Percentiles rank a stretch among this genome's conserved stretches.
Conservation (phyloP, 2,113 vertebrate species). For the Callipepla squamata region DNA sequence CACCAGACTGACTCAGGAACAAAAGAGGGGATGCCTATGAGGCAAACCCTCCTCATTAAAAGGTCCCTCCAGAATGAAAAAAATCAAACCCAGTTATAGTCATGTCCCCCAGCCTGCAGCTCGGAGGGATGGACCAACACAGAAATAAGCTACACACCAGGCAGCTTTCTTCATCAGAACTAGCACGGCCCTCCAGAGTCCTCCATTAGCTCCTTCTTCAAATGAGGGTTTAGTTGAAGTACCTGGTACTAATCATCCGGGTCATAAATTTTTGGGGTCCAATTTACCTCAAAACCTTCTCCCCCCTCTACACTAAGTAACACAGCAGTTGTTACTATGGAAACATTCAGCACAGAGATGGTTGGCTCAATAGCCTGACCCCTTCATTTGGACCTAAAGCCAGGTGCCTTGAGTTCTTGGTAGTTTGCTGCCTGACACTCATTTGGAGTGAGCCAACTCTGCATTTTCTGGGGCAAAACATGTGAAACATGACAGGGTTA, state of each 20-base stretch:
- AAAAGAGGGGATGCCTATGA: neutral
- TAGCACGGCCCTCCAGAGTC: constrained; percentile 24
- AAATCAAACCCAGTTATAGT: constrained; percentile 37
- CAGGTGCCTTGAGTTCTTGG: neutral
- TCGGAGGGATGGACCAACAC: constrained; percentile 1
- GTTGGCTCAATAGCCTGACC: neutral
- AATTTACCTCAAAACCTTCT: neutral
- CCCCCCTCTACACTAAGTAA: neutral
- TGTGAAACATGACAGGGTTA: neutral
- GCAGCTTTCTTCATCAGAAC: constrained; percentile 36
- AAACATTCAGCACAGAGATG: neutral
- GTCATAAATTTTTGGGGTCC: neutral
- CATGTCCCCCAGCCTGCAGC: constrained; percentile 27
- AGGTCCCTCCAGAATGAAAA: constrained; percentile 24
- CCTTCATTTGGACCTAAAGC: neutral
- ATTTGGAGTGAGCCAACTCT: neutral
- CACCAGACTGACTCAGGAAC: constrained; percentile 2
- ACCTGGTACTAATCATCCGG: constrained; percentile 20
- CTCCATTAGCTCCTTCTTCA: constrained; percentile 2
- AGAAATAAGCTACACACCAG: neutral
- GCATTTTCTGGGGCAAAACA: neutral
- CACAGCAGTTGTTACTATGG: neutral
- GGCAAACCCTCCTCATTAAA: constrained; percentile 58
- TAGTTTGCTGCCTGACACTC: neutral
- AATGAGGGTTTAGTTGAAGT: constrained; percentile 10